Conservation (phyloP, 2,888 invertebrate genomes). For the Drosophila kokeensis region DNA sequence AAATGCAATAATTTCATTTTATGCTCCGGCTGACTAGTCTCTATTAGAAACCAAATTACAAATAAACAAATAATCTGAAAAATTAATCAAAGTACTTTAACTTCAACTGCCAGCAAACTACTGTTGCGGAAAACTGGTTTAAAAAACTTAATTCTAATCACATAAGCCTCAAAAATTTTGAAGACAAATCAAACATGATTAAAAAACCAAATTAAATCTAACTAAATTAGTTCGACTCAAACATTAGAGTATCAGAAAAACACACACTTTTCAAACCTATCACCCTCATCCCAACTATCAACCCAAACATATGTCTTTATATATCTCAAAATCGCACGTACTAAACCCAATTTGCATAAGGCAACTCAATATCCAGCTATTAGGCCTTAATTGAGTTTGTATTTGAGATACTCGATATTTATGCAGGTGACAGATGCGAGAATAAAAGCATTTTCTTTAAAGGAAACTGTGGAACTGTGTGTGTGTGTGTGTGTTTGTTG, state of each 20-base stretch:
- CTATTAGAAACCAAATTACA: background rate
- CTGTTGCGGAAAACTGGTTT: background rate
- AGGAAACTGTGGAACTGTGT: conserved; percentile 48
- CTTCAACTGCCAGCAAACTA: background rate
- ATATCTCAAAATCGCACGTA: background rate
- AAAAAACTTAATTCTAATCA: background rate
- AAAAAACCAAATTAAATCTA: background rate
- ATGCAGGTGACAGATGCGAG: conserved; percentile 31
- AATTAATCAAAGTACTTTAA: background rate
- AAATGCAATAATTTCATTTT: background rate
- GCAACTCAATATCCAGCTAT: conserved; percentile 6
- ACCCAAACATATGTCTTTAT: background rate
- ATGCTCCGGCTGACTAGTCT: background rate
- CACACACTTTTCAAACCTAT: background rate
- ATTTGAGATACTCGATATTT: background rate
- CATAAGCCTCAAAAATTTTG: background rate
- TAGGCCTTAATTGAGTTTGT: background rate
- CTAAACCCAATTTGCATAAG: background rate
- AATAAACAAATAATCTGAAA: background rate
- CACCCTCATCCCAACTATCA: background rate
- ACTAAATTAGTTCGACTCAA: background rate
- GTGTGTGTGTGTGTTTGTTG: conserved; percentile 41
- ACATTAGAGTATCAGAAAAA: background rate
- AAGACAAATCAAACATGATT: background rate
- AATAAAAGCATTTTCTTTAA: conserved; percentile 4